phyloP scores from a whole-genome alignment of 2,797 vertebrate genomes.

The Siniperca obscura region DNA sequence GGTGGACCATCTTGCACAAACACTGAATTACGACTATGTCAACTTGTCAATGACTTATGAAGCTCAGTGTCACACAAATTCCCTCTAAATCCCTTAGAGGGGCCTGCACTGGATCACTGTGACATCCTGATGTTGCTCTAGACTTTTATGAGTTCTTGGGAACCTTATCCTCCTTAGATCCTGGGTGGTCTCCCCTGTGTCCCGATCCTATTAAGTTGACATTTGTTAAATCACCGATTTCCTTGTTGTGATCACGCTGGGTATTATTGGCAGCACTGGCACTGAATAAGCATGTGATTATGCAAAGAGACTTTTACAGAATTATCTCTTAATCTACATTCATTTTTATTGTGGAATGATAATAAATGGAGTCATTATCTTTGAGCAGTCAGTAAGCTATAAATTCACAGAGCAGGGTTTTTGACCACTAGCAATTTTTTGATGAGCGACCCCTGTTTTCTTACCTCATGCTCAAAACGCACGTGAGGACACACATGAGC shows the following conservation, averaged over 20 bases:
- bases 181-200: slow-evolving; percentile 70
- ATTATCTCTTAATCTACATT: background rate
- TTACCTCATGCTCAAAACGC: background rate
- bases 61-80: slow-evolving; percentile 31
- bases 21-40: slow-evolving; percentile 28
- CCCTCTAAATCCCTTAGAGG: slow-evolving; percentile 20
- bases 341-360: background rate
- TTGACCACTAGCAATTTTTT: background rate
- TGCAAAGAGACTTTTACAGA: background rate
- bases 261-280: background rate
- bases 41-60: slow-evolving; percentile 22
- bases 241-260: slow-evolving; percentile 32
- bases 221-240: slow-evolving; percentile 48
- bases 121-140: slow-evolving; percentile 62
- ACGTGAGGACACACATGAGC: background rate
- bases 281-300: background rate
- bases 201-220: slow-evolving; percentile 42
- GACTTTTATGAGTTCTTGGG: slow-evolving; percentile 64
- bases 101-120: slow-evolving; percentile 64
- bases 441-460: background rate
- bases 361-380: background rate
- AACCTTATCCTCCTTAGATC: slow-evolving; percentile 45
- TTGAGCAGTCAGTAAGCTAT: background rate
- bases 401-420: background rate
- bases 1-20: slow-evolving; percentile 34